Evolutionary conservation across 2,888 invertebrate species (phyloP), one percentile per base, ranked within the genome.

Genomic region (Horisme vitalbata): DNA sequence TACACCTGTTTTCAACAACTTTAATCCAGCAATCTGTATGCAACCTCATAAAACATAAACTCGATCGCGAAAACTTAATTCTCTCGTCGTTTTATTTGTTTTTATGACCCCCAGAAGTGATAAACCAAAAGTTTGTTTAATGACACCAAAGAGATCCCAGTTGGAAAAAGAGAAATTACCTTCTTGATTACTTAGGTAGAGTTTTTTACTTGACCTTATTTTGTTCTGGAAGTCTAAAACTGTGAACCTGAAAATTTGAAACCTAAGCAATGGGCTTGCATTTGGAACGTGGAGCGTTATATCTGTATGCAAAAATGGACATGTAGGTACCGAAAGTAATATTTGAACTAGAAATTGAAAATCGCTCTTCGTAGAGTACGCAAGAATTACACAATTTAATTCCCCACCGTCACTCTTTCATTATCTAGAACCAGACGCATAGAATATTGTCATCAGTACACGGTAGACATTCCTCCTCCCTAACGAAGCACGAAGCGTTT

Each of bases 91-190:
- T 50, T 48, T 55, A 49, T 54, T 56, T 54, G 54, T 54, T 59
- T 54, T 59, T 59, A 57, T 57, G 52, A 43, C 44, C 48, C 47
- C 41, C 30, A 26, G 50, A 15, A 41, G 52, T 55, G 55, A 57
- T 57, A 57, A 57, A 53, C 55, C 57, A 46, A 46, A 52, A 50
- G 48, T 57, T 52, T n/a, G 45, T 44, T 45, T 45, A 57, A 57
- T 52, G 52, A 52, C 52, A 14, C 55, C 57, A 41, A 51, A 48
- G 55, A 57, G 52, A 57, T 52, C 43, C 37, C 35, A 51, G 37
- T 45, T 45, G 32, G 41, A 26, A 43, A 43, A 37, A 44, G 41
- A 38, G 33, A 41, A 45, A 41, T 49, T 39, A 31, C 39, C 35
- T 45, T 44, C 39, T 39, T 44, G 38, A 45, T 48, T 47, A 52